Evolutionary conservation across 2,113 vertebrate species (phyloP).

Genomic region (Physeter macrocephalus): DNA sequence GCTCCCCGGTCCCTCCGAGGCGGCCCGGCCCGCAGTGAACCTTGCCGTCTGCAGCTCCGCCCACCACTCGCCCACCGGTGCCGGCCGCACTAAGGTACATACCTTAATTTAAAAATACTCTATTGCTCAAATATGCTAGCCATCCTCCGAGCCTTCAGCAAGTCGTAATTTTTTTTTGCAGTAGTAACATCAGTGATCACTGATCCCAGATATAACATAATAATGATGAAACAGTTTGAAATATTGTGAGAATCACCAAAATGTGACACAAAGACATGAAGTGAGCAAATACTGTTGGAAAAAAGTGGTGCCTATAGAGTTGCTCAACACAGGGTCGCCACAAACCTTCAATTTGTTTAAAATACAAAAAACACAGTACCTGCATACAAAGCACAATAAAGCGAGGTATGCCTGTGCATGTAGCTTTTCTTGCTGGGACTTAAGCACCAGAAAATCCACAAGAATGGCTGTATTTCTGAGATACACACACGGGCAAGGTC

Average conservation of each 20-base stretch:
- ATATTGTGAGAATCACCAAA: background rate
- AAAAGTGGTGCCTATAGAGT: background rate
- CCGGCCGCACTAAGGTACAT: conserved; percentile 6
- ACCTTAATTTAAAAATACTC: background rate
- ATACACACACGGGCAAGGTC: background rate
- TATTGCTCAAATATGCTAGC: background rate
- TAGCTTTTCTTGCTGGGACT: background rate
- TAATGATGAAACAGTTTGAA: background rate
- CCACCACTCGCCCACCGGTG: background rate
- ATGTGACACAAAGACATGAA: background rate
- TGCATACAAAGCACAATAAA: background rate
- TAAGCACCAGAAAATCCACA: background rate
- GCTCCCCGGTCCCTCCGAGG: background rate
- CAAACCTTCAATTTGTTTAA: background rate
- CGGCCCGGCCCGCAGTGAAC: background rate
- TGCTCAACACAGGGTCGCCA: background rate
- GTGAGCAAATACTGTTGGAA: background rate
- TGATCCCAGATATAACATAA: background rate
- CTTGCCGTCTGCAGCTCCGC: fast-evolving
- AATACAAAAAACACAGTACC: background rate
- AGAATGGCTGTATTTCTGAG: background rate
- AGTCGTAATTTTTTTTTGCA: too few species aligned
- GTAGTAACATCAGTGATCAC: background rate
- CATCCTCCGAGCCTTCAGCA: background rate
- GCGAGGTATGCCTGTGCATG: background rate